phyloP scores from a whole-genome alignment of 2,888 invertebrate species.

The Melieria picta region DNA sequence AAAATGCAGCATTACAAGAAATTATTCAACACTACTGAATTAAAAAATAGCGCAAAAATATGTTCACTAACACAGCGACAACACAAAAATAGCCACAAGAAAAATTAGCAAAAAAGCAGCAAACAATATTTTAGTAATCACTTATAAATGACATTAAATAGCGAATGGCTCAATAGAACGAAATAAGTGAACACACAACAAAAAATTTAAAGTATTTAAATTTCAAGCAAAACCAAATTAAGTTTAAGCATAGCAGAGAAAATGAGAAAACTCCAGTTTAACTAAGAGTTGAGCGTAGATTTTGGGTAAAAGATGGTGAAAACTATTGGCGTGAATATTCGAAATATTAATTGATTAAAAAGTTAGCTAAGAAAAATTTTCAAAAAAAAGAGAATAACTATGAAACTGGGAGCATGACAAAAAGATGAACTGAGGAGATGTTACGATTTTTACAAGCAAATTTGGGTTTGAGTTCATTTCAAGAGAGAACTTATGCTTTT shows the following conservation, averaged over 20 bases:
- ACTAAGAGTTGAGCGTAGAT: neutral
- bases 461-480: conserved; percentile 13
- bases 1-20: too few species aligned
- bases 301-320: neutral
- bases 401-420: conserved; percentile 10
- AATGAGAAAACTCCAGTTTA: neutral
- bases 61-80: too few species aligned
- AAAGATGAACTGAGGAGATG: too few species aligned
- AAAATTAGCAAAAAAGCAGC: conserved; percentile 19
- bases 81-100: conserved; percentile 17
- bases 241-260: neutral
- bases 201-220: conserved; percentile 26
- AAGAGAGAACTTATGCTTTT: too few species aligned
- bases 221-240: conserved; percentile 28
- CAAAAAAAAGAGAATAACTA: neutral
- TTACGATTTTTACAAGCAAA: neutral
- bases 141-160: conserved; percentile 21
- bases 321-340: neutral
- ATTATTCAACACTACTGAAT: too few species aligned
- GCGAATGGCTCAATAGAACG: conserved; percentile 5
- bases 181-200: conserved; percentile 13
- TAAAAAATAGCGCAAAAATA: too few species aligned
- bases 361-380: neutral
- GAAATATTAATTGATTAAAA: neutral
- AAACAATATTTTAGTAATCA: conserved; percentile 4